Base-by-base conservation (phyloP, 2,113 vertebrate genomes). In the Bubalus kerabau region DNA sequence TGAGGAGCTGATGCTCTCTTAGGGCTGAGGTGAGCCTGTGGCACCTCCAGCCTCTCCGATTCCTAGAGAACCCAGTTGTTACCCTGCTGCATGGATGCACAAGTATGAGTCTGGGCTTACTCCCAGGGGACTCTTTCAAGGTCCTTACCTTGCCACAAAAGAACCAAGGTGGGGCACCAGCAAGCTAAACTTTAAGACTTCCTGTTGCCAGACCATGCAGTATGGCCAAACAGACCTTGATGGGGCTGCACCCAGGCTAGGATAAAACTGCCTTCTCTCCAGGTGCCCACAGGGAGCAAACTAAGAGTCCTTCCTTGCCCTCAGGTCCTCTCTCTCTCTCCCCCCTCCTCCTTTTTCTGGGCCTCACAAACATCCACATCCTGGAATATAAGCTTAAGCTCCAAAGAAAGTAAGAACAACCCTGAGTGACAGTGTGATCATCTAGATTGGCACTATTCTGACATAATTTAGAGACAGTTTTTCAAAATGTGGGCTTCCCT, bases 21-120 rank as follows among this genome's bases (percentile, higher is more conserved):
- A 12, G 4, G 64, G n/a, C 17, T 52, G 19, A 40, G 12, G 11
- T n/a, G 1, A 2, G 30, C 1, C 3, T 15, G 0, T 7, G 26
- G 28, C 4, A 11, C 36, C 17, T 40, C 21, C 5, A 43, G 57
- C 4, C n/a, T 43, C 26, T 90, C 16, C 13, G 2, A 21, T 76
- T 78, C 24, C 50, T 67, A 59, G 87, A 82, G 40, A 85, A 59
- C 3, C 21, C 52, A 8, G 10, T 6, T 3, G 12, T 21, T 19
- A 88, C 12, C 7, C 60, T 62, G 30, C n/a, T 81, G 78, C 24
- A 4, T 19, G 5, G 24, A 36, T 12, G 23, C 7, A 3, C 14
- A 50, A 9, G 32, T 46, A 14, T n/a, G 36, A 43, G 16, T 36
- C 23, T 17, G 4, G 40, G 23, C 26, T 36, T 46, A 23, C 4